Conservation (phyloP, 2,797 vertebrate genomes). For the Cuniculus paca region DNA sequence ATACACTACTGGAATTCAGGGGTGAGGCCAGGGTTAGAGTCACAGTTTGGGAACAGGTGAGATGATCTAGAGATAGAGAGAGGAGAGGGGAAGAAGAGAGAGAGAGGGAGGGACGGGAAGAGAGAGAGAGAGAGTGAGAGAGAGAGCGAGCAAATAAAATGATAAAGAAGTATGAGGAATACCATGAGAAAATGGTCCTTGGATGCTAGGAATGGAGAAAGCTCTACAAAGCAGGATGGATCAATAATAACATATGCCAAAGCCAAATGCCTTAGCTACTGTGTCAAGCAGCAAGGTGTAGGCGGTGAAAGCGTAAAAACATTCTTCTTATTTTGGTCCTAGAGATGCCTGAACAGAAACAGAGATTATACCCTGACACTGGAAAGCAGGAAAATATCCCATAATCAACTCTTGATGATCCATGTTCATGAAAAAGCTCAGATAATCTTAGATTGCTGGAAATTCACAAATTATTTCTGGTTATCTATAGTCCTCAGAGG, state of each 20-base stretch:
- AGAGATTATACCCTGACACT: not conserved
- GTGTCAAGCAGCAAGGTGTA: not conserved
- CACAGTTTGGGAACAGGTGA: not conserved
- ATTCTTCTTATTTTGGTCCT: constrained; percentile 55
- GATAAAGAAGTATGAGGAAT: not conserved
- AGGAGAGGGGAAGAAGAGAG: not conserved
- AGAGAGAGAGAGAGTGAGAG: not conserved
- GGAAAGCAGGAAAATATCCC: constrained; percentile 2
- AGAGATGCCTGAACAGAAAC: constrained; percentile 15
- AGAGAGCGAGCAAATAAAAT: not conserved
- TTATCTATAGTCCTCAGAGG: constrained; percentile 20
- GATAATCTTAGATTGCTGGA: not conserved
- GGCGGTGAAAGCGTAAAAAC: not conserved
- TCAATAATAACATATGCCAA: not conserved
- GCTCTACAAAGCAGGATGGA: not conserved
- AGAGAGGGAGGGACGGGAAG: accelerated
- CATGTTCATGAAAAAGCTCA: not conserved
- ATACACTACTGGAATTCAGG: not conserved
- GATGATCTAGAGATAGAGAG: not conserved
- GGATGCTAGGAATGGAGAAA: not conserved
- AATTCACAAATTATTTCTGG: constrained; percentile 14
- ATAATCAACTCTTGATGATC: not conserved
- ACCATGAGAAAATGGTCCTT: not conserved
- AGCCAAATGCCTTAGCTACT: not conserved
- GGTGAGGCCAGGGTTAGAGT: not conserved